Evolutionary conservation across 2,113 vertebrate species (phyloP).

Genomic region (Perognathus longimembris): DNA sequence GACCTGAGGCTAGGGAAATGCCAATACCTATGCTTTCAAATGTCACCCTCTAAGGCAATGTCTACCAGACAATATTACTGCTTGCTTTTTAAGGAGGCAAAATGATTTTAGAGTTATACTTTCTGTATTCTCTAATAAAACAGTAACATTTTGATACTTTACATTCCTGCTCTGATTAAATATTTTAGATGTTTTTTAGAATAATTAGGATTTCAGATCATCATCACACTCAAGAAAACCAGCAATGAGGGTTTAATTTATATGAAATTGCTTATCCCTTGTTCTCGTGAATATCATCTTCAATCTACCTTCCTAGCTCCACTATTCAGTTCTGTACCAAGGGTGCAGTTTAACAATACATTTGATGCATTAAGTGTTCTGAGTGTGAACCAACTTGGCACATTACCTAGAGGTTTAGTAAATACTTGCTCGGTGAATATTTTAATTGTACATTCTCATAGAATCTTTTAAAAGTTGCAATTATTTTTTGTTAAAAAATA

Average conservation of each 20-base stretch:
- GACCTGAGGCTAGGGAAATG: no score
- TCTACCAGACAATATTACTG: neutral
- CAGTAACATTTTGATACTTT: slow-evolving; percentile 1
- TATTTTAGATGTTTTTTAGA: slow-evolving; percentile 44
- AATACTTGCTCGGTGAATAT: slow-evolving; percentile 42
- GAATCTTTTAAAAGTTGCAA: neutral
- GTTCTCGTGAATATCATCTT: neutral
- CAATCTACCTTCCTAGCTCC: neutral
- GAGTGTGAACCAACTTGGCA: slow-evolving; percentile 16
- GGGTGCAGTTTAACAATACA: neutral
- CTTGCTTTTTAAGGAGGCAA: slow-evolving; percentile 32
- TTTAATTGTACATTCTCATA: neutral
- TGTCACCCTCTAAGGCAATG: neutral
- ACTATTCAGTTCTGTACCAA: slow-evolving; percentile 15
- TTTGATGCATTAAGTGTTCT: slow-evolving; percentile 26
- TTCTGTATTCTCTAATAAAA: slow-evolving; percentile 20
- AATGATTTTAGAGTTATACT: slow-evolving; percentile 15
- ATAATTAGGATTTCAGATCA: slow-evolving; percentile 33
- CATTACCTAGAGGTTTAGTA: slow-evolving; percentile 14
- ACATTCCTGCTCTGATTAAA: slow-evolving; percentile 2
- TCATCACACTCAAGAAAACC: neutral
- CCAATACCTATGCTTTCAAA: no score
- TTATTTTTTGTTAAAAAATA: no score
- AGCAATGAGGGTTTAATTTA: neutral
- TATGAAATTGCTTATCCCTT: neutral